Base-by-base conservation (phyloP, 1,140 invertebrate species). In the Pseudomyrmex pallidus region DNA sequence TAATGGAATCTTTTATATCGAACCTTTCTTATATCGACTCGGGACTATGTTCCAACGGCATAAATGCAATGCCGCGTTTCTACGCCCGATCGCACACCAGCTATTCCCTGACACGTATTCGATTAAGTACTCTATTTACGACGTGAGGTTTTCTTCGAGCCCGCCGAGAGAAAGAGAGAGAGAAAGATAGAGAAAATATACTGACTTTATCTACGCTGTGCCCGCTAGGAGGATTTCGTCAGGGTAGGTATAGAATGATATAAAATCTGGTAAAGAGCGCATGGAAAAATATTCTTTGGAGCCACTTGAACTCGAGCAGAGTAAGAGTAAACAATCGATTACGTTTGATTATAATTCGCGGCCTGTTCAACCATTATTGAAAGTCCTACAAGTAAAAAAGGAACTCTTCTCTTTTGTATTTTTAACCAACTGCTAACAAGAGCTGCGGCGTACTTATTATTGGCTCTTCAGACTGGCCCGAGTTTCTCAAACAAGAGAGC, bases 401-500 rank as follows among this genome's bases (percentile, higher is more conserved):
- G 13, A 68, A 56, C 57, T 70, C 59, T 2, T 50, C 22, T 61
- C 22, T 63, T 86, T 85, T 57, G 63, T 88, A 87, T 89, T 80
- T 89, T 89, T 85, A 89, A 89, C 44, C 78, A 85, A 76, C 77
- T 67, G 12, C 35, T 87, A 88, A 89, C 78, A 74, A 89, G 83
- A 80, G 57, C 20, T 82, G 63, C 68, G 66, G 13, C 13, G 9
- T 85, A 78, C 87, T 89, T 85, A 85, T 89, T 89, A 88, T 82
- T 89, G 74, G 76, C 78, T 56, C 74, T 89, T 44, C 10, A 74
- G 62, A 20, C 22, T 17, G 64, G 44, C 46, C 56, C 35, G 68
- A 66, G 57, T 74, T 74, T 35, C 76, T 56, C 54, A 68, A 57
- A 59, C 35, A 50, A 73, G 13, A 64, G 74, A 54, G 66, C 12